Percentiles rank a stretch among this genome's conserved stretches.
Conservation (phyloP, 2,113 vertebrate genomes). For the Brachirus orientalis region DNA sequence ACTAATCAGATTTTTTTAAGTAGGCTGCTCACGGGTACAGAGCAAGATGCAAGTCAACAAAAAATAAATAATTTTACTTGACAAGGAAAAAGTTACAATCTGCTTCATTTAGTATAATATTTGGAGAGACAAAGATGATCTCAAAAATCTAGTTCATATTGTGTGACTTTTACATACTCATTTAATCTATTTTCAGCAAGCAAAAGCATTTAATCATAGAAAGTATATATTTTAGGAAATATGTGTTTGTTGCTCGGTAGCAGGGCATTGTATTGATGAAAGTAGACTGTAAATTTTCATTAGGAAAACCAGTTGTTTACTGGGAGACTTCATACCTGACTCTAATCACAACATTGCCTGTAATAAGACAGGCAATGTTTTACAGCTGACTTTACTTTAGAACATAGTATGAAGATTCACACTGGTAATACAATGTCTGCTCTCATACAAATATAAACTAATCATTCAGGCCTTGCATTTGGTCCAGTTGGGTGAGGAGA, state of each 20-base stretch:
- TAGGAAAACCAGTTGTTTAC: not conserved
- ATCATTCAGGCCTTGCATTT: not conserved
- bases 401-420: not conserved
- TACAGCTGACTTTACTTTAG: not conserved
- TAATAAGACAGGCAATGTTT: not conserved
- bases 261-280: not conserved
- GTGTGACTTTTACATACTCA: not conserved
- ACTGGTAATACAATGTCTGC: not conserved
- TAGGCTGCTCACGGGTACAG: too few relatives aligned
- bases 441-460: not conserved
- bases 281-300: not conserved
- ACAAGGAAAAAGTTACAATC: too few relatives aligned
- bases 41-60: not conserved
- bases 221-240: not conserved
- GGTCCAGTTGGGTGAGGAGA: not conserved
- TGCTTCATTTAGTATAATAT: too few relatives aligned
- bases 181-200: not conserved
- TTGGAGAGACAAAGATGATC: not conserved
- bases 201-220: not conserved
- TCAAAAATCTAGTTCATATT: not conserved
- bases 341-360: not conserved
- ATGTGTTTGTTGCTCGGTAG: not conserved
- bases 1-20: not conserved
- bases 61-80: not conserved
- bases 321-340: not conserved